Percentiles rank a stretch among this genome's conserved stretches.
These are phyloP conservation scores for Epinephelus moara DNA, from an alignment of 2,113 vertebrate genomes.

Conservation along the genomic window DNA sequence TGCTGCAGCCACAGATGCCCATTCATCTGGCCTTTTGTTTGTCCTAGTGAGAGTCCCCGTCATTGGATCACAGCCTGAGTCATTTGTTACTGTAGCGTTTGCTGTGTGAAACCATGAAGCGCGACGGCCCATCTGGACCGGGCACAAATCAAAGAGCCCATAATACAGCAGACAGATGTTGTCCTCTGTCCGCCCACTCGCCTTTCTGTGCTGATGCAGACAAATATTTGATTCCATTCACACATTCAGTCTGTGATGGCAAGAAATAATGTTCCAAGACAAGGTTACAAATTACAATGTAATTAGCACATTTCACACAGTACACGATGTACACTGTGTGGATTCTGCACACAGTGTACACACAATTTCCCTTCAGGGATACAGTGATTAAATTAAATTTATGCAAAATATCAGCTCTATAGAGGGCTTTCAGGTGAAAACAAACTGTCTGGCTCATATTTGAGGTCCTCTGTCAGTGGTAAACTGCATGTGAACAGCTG, in stretches of 20 bases:
- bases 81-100: conserved; percentile 71
- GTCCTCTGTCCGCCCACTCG: conserved; percentile 51
- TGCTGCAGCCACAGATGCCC: conserved; percentile 51
- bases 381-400: conserved; percentile 26
- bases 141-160: conserved; percentile 72
- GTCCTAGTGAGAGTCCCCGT: conserved; percentile 62
- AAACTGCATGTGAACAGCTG: neutral
- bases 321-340: conserved; percentile 3
- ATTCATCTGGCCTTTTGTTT: conserved; percentile 67
- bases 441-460: neutral
- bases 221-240: conserved; percentile 60
- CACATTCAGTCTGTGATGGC: conserved; percentile 17
- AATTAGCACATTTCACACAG: conserved; percentile 48
- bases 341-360: conserved; percentile 23
- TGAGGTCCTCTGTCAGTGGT: neutral
- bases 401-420: conserved; percentile 1
- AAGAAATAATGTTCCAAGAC: conserved; percentile 47
- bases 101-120: conserved; percentile 55
- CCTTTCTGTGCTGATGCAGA: conserved; percentile 38
- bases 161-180: conserved; percentile 74
- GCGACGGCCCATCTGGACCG: conserved; percentile 75
- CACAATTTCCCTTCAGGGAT: conserved; percentile 23
- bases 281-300: conserved; percentile 58
- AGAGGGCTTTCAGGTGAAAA: conserved; percentile 19
- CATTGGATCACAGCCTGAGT: conserved; percentile 69